These are phyloP conservation scores for Odontomyia ornata DNA, from an alignment of 2,888 invertebrate species.

Conservation along the genomic window DNA sequence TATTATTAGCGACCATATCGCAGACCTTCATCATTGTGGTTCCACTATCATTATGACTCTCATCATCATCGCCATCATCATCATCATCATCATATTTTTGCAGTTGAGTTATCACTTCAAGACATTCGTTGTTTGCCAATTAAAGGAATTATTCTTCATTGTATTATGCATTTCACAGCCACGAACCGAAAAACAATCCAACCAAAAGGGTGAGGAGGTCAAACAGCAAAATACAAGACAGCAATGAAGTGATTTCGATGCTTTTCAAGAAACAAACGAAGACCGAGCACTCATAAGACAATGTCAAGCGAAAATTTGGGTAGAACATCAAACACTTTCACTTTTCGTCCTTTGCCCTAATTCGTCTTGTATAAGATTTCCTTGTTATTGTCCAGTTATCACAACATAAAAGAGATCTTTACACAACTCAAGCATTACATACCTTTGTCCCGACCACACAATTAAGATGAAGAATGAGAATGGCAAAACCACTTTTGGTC, in stretches of 20 bases:
- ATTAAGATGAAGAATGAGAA: not conserved
- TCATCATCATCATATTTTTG: conserved; percentile 36
- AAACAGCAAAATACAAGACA: too few species aligned
- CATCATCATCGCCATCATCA: conserved; percentile 35
- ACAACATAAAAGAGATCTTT: too few species aligned
- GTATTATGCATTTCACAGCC: not conserved
- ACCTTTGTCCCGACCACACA: too few species aligned
- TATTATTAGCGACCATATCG: conserved; percentile 6
- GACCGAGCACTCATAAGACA: too few species aligned
- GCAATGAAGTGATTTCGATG: too few species aligned
- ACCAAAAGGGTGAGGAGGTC: not conserved
- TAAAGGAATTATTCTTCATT: conserved; percentile 31
- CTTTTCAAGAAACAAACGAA: too few species aligned
- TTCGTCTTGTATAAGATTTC: not conserved
- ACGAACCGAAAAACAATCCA: not conserved
- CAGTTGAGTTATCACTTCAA: conserved; percentile 42
- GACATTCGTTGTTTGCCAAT: conserved; percentile 27
- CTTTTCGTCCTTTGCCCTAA: not conserved
- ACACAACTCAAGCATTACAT: too few species aligned
- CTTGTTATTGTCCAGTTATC: too few species aligned
- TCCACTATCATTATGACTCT: conserved; percentile 22
- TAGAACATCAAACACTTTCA: not conserved
- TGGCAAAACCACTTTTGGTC: not conserved
- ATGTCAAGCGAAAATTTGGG: too few species aligned
- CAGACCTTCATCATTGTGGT: not conserved